A percentile compares a stretch with the other conserved stretches of the same genome.
Evolutionary conservation across 2,888 invertebrate genomes (phyloP).

Genomic region (Caenorhabditis sp.): DNA sequence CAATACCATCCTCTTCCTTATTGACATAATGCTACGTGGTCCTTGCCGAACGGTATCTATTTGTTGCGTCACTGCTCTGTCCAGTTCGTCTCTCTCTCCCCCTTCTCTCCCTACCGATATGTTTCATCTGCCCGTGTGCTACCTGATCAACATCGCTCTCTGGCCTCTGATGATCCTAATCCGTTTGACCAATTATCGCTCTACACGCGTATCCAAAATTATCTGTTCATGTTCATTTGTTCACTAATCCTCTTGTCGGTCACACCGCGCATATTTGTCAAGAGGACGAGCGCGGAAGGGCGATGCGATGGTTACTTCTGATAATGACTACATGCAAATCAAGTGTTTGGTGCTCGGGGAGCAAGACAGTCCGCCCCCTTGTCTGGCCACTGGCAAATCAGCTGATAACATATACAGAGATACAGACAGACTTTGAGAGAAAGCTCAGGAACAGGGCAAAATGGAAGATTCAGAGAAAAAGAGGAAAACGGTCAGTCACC

Average conservation of each 20-base stretch:
- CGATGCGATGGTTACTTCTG: not conserved
- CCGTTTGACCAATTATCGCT: slow-evolving; percentile 42
- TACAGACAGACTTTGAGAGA: not conserved
- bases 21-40: too few relatives aligned
- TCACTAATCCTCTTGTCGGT: slow-evolving; percentile 32
- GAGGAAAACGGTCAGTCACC: slow-evolving; percentile 15
- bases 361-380: not conserved
- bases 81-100: not conserved
- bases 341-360: not conserved
- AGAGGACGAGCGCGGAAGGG: not conserved
- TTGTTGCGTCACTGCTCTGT: not conserved
- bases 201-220: not conserved
- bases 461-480: not conserved
- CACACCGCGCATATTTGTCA: not conserved
- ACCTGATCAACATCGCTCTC: slow-evolving; percentile 4
- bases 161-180: slow-evolving; percentile 9
- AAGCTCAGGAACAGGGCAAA: not conserved
- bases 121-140: not conserved
- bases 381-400: slow-evolving; percentile 8
- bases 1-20: too few relatives aligned
- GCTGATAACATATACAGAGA: slow-evolving; percentile 13
- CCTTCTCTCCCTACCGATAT: not conserved
- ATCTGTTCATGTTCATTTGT: not conserved
- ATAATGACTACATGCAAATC: not conserved
- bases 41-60: not conserved